These are phyloP conservation scores for Tuberolachnus salignus DNA, from an alignment of 2,888 invertebrate species.

Conservation along the genomic window DNA sequence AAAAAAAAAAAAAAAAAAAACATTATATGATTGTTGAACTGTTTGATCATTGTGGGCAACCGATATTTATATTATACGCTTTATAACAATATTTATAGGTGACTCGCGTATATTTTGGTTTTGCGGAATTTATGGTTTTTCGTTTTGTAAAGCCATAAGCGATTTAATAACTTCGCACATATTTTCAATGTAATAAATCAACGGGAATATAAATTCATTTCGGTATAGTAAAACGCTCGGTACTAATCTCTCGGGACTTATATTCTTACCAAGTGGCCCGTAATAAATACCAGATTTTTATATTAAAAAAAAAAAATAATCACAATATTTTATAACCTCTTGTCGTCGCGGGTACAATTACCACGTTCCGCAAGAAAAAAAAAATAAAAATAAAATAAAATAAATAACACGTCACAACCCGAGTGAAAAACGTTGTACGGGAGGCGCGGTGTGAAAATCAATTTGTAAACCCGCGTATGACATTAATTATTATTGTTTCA, in stretches of 20 bases:
- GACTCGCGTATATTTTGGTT: neutral
- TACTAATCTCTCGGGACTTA: slow-evolving; percentile 36
- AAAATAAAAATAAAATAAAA: too few relatives aligned
- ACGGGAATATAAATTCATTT: slow-evolving; percentile 40
- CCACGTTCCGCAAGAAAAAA: neutral
- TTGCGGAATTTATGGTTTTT: slow-evolving; percentile 13
- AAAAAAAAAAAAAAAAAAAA: too few relatives aligned
- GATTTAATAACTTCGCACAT: slow-evolving; percentile 52
- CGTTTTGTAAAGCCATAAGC: slow-evolving; percentile 30
- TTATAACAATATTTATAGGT: neutral
- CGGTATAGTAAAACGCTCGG: slow-evolving; percentile 18
- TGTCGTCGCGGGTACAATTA: slow-evolving; percentile 27
- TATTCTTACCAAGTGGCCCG: slow-evolving; percentile 35
- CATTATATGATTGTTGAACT: neutral
- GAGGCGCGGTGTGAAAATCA: slow-evolving; percentile 3
- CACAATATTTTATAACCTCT: slow-evolving; percentile 27
- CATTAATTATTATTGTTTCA: slow-evolving; percentile 4
- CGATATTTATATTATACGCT: neutral
- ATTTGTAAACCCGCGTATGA: neutral
- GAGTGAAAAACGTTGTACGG: slow-evolving; percentile 8
- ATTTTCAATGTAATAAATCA: slow-evolving; percentile 46
- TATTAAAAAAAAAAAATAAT: slow-evolving; percentile 39
- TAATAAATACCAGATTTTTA: slow-evolving; percentile 43
- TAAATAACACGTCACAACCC: neutral
- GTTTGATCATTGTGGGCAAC: too few relatives aligned